Percentiles rank a stretch among this genome's conserved stretches.
These are phyloP conservation scores for Astropecten irregularis DNA, from an alignment of 53 echinoderm and acorn worm genomes.

Conservation along the genomic window DNA sequence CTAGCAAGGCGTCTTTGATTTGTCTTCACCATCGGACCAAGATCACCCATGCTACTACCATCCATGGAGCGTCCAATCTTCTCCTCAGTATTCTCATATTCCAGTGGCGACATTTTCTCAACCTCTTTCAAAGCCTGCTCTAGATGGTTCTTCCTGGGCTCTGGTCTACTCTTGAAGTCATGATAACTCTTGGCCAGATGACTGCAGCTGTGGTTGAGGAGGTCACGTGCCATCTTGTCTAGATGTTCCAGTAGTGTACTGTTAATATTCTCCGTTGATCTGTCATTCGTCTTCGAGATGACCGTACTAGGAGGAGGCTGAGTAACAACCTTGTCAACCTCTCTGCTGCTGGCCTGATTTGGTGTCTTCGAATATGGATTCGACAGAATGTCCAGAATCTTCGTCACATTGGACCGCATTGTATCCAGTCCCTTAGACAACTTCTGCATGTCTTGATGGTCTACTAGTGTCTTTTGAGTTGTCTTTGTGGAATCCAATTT, in stretches of 20 bases:
- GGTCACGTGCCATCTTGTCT: background rate
- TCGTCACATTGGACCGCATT: slow-evolving; percentile 22
- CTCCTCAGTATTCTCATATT: background rate
- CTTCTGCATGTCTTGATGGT: background rate
- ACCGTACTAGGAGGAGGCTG: too few species aligned
- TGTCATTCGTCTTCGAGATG: background rate
- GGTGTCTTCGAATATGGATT: too few species aligned
- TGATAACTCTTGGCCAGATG: slow-evolving; percentile 7
- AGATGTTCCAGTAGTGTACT: background rate
- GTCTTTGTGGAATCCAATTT: background rate
- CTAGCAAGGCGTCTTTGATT: background rate
- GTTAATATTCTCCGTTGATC: background rate
- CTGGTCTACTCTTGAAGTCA: background rate
- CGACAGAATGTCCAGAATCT: slow-evolving; percentile 19
- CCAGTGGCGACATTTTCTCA: background rate
- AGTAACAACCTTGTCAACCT: too few species aligned
- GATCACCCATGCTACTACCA: too few species aligned
- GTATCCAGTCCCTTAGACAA: slow-evolving; percentile 4
- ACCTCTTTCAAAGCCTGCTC: background rate
- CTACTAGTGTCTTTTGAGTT: background rate
- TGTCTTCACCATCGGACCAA: background rate
- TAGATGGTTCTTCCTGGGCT: background rate
- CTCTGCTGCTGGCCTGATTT: too few species aligned
- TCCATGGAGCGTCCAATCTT: background rate
- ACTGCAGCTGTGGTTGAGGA: slow-evolving; percentile 10